Evolutionary conservation across 2,888 invertebrate genomes (phyloP).

Genomic region (Drosophila vallismaia): DNA sequence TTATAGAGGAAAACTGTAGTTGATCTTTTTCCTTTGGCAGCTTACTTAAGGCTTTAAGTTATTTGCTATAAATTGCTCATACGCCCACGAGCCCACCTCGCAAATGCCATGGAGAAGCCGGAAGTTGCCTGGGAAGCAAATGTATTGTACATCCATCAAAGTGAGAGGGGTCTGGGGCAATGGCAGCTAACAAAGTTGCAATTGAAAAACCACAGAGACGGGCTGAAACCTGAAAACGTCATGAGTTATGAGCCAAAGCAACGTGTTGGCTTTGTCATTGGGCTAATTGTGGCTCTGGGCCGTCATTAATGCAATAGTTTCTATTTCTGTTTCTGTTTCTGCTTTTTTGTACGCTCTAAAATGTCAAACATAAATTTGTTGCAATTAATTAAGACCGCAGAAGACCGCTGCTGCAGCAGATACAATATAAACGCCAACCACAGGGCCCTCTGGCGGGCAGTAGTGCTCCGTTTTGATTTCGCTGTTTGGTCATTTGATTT

Average conservation of each 20-base stretch:
- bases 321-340: slow-evolving; percentile 9
- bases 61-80: slow-evolving; percentile 47
- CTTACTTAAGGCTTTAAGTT: slow-evolving; percentile 37
- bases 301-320: slow-evolving; percentile 49
- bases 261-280: slow-evolving; percentile 71
- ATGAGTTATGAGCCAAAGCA: slow-evolving; percentile 62
- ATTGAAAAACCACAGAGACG: slow-evolving; percentile 34
- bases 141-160: slow-evolving; percentile 18
- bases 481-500: slow-evolving; percentile 56
- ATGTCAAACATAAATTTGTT: slow-evolving; percentile 69
- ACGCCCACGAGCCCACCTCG: slow-evolving; percentile 36
- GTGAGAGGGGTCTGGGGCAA: slow-evolving; percentile 11
- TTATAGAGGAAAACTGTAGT: not conserved
- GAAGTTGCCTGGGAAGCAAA: slow-evolving; percentile 44
- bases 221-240: slow-evolving; percentile 41
- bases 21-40: slow-evolving; percentile 2
- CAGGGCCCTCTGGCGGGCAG: slow-evolving; percentile 47
- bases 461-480: slow-evolving; percentile 5
- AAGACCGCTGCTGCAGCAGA: slow-evolving; percentile 32
- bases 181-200: slow-evolving; percentile 28
- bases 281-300: slow-evolving; percentile 76
- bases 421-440: slow-evolving; percentile 61
- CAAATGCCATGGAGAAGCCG: slow-evolving; percentile 34
- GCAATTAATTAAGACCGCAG: slow-evolving; percentile 70
- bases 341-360: slow-evolving; percentile 7